Evolutionary conservation across 2,797 vertebrate genomes (phyloP), one percentile per base, ranked within the genome.

Genomic region (Microtus californicus): DNA sequence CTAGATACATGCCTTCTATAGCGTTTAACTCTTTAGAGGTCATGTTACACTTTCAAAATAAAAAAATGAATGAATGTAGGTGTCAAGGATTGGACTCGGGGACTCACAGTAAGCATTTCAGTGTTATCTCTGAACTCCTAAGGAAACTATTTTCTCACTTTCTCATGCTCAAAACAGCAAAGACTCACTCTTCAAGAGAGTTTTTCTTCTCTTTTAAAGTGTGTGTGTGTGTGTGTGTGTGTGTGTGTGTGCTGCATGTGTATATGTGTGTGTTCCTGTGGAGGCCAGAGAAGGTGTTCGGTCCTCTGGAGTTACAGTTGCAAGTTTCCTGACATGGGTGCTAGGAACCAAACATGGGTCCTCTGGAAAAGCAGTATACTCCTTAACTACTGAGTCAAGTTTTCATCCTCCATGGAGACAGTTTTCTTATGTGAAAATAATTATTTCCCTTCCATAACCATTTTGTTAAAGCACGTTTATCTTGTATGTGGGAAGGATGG

Each of bases 61-160:
- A 43, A 25, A 29, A 31, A 37, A 77, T 48, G 43, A 48, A 29
- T 77, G 74, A 7, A 31, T 54, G 54, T 63, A 45, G 29, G 15
- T 5, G 23, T 51, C 69, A 12, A 48, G 27, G 15, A 40, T 23
- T 71, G 19, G 43, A 81, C 12, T 3, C 27, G 6, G 27, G 29
- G 13, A 31, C 51, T 81, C 23, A 27, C 5, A 21, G 5, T 73
- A 10, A 73, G n/a, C n/a, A 40, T 73, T n/a, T 45, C 43, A 51
- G 59, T 45, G 29, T 86, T 81, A 81, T 25, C 85, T 92, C 83
- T 90, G 67, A 93, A 85, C 76, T 37, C 43, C 59, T 80, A 76
- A 94, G 67, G 76, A 92, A 96, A 95, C 87, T 65, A 7, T 89
- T 85, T 92, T 37, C 37, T 94, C 74, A 21, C 14, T 86, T 85